Evolutionary conservation across 2,113 vertebrate species (phyloP).

Genomic region (Macaca nemestrina): DNA sequence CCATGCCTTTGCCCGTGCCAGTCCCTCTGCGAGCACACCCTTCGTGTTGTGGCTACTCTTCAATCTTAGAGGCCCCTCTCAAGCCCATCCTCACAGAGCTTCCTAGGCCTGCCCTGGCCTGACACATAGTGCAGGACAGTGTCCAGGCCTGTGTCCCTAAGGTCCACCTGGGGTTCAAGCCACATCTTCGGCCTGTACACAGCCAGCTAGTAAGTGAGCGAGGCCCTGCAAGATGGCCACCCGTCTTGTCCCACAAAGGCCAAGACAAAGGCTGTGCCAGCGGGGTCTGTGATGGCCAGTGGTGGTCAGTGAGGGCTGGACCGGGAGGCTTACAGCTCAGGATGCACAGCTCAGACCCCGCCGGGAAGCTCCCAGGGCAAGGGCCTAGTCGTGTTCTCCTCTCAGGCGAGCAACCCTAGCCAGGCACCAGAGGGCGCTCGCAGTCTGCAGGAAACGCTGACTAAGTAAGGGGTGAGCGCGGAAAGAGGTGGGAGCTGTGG

Average conservation of each 20-base stretch:
- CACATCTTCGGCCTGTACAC: background rate
- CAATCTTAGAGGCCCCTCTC: background rate
- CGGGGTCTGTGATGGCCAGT: background rate
- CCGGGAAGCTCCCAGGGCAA: background rate
- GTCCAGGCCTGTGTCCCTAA: background rate
- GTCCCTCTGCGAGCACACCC: no score
- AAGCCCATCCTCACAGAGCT: background rate
- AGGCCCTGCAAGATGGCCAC: background rate
- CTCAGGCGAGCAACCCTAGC: rapidly evolving
- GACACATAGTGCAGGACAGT: no score
- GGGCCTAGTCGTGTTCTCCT: rapidly evolving
- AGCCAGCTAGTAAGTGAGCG: background rate
- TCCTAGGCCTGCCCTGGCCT: background rate
- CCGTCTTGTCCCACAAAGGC: no score
- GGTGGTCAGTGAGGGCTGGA: no score
- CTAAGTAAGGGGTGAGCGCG: rapidly evolving
- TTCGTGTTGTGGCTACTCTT: background rate
- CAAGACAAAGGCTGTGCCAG: no score
- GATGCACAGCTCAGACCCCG: no score
- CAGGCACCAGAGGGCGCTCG: constrained; percentile 66
- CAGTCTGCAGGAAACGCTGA: background rate
- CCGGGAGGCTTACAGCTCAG: no score
- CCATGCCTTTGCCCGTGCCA: background rate
- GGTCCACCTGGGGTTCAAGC: background rate
- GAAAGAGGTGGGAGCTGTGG: no score